phyloP scores from a whole-genome alignment of 2,888 invertebrate species.

The Sinohyriopsis cumingii region DNA sequence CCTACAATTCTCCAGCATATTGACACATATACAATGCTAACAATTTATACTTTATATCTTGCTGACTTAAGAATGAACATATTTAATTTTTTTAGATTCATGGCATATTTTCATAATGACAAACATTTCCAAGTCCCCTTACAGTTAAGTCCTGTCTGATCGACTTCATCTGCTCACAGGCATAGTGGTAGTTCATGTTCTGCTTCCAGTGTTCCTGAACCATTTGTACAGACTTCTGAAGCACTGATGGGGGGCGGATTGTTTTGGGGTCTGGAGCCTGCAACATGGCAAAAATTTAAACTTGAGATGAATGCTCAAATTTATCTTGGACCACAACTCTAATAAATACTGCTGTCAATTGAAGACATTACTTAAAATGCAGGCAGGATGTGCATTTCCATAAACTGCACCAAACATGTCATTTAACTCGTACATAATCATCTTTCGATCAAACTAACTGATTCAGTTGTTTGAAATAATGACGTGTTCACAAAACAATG shows the following conservation, averaged over 20 bases:
- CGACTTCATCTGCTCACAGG: constrained; percentile 98
- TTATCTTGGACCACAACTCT: background rate
- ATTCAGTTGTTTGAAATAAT: no score
- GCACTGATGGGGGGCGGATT: constrained; percentile 90
- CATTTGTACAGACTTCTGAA: constrained; percentile 87
- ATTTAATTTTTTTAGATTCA: background rate
- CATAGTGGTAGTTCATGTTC: constrained; percentile 94
- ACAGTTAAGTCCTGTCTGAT: constrained; percentile 99
- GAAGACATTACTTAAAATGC: background rate
- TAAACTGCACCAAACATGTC: no score
- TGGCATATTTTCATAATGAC: constrained; percentile 1
- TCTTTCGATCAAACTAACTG: no score
- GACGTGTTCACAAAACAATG: no score
- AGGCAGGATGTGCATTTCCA: no score
- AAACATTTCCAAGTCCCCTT: constrained; percentile 65
- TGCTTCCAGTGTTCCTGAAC: constrained; percentile 93
- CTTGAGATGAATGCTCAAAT: background rate
- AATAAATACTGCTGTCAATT: background rate
- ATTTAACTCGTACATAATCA: no score
- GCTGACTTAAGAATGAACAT: background rate
- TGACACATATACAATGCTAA: background rate
- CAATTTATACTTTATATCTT: background rate
- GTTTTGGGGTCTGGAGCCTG: constrained; percentile 83
- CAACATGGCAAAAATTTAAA: constrained; percentile 17
- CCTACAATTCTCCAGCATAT: no score